These are phyloP conservation scores for Thalpophila matura DNA, from an alignment of 2,888 invertebrate species.

Conservation along the genomic window DNA sequence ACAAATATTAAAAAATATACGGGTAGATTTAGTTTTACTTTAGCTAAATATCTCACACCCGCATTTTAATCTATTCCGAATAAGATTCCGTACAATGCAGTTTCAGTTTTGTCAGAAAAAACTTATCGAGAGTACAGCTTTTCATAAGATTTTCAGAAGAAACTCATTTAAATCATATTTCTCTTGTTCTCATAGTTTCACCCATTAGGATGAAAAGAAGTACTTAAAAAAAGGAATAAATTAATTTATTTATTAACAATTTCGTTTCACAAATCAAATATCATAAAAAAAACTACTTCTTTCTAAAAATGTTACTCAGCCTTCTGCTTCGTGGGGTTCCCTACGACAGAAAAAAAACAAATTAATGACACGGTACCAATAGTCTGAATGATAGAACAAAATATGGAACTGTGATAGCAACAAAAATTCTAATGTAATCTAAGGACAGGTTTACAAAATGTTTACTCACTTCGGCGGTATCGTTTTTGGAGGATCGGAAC, in stretches of 20 bases:
- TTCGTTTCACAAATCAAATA: constrained; percentile 55
- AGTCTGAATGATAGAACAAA: neutral
- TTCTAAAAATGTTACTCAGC: constrained; percentile 88
- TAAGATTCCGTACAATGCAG: no score
- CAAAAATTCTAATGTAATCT: no score
- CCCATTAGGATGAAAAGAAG: constrained; percentile 14
- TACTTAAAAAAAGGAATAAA: constrained; percentile 68
- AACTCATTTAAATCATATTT: no score
- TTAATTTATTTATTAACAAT: constrained; percentile 72
- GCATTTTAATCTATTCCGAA: no score
- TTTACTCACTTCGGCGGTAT: constrained; percentile 85
- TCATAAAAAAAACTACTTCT: constrained; percentile 57
- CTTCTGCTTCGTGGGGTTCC: constrained; percentile 87
- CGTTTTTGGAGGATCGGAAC: constrained; percentile 86
- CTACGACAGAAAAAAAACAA: constrained; percentile 68
- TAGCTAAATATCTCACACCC: no score
- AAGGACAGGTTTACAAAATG: neutral
- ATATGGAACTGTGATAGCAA: no score
- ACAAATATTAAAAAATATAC: no score
- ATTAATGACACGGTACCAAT: neutral
- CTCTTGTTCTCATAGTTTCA: neutral
- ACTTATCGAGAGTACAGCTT: no score
- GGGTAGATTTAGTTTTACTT: no score
- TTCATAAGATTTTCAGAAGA: no score
- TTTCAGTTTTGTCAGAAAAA: no score